Evolutionary conservation across 2,888 invertebrate species (phyloP).

Genomic region (Drosophila rubida): DNA sequence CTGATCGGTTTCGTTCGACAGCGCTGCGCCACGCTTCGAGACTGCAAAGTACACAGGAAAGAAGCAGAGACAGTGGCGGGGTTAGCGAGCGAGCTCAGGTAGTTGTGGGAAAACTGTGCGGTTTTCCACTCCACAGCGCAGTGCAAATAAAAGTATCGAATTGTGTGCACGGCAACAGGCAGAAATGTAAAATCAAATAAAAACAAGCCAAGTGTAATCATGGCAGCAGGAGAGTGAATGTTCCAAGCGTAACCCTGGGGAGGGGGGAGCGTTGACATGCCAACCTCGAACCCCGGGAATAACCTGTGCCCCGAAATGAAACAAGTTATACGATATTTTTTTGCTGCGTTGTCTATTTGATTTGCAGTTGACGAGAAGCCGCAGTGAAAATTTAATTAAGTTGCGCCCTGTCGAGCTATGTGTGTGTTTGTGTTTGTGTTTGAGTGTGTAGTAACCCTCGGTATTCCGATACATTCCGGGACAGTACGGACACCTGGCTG

Average conservation of each 20-base stretch:
- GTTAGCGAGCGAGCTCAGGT: slow-evolving; percentile 40
- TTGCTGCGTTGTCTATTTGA: slow-evolving; percentile 43
- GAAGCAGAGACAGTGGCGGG: slow-evolving; percentile 1
- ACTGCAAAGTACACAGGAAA: slow-evolving; percentile 63
- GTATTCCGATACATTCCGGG: slow-evolving; percentile 27
- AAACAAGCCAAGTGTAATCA: slow-evolving; percentile 62
- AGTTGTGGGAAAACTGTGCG: slow-evolving; percentile 59
- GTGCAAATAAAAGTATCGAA: slow-evolving; percentile 76
- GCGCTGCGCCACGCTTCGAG: slow-evolving; percentile 83
- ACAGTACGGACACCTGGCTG: slow-evolving; percentile 40
- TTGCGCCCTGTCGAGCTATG: slow-evolving; percentile 50
- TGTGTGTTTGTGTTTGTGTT: not conserved
- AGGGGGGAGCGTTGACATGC: slow-evolving; percentile 60
- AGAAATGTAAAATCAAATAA: slow-evolving; percentile 24
- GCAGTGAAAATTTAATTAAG: slow-evolving; percentile 83
- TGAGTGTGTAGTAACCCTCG: slow-evolving; percentile 6
- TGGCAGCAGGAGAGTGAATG: slow-evolving; percentile 46
- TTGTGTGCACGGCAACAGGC: slow-evolving; percentile 48
- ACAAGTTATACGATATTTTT: slow-evolving; percentile 82
- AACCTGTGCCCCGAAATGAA: slow-evolving; percentile 64
- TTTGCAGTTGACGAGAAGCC: slow-evolving; percentile 76
- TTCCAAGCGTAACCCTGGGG: not conserved
- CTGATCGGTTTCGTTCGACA: slow-evolving; percentile 85
- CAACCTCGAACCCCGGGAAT: slow-evolving; percentile 43
- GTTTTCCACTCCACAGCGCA: slow-evolving; percentile 59